Evolutionary conservation across 2,888 invertebrate species (phyloP), one percentile per base, ranked within the genome.

Genomic region (Sesamia inferens): DNA sequence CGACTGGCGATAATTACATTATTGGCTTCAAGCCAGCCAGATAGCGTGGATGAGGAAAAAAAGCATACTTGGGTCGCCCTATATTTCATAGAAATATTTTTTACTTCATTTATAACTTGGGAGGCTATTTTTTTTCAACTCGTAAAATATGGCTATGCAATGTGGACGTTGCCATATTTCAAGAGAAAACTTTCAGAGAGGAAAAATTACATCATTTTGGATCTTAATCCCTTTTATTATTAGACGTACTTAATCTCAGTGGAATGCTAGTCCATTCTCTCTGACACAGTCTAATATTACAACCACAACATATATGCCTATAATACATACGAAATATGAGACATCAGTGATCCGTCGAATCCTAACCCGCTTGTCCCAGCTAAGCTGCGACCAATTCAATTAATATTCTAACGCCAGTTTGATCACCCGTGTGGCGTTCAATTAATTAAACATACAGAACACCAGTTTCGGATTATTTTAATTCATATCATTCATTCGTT

Each of bases 401-500:
- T 89, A 88, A 86, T 86, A 88, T 88, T 88, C 87, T 84, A 90
- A 88, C 83, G 55, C 82, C 79, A 61, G 63, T 76, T 73, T 75
- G 82, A 88, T 83, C 85, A 79, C 79, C 74, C 78, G 81, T 74
- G 68, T 79, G 79, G 66, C 78, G 79, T 79, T 85, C 87, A 85
- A 89, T 90, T 89, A 89, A 88, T 89, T 81, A 85, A 85, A 87
- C 86, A 80, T 74, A 72, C 82, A 74, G 79, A 85, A 87, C 76
- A 85, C 85, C 74, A 68, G 82, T 79, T 80, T 84, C 58, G 84
- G 85, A 84, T 84, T 84, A 83, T 82, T 87, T 86, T 84, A 78
- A 78, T 78, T 74, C 14, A 76, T 76, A 76, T 51, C 57, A 82
- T 86, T 79, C 75, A 76, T 71, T 77, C 66, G 75, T 71, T 82